Base-by-base conservation (phyloP, 2,113 vertebrate genomes). In the Neotragus pygmaeus region DNA sequence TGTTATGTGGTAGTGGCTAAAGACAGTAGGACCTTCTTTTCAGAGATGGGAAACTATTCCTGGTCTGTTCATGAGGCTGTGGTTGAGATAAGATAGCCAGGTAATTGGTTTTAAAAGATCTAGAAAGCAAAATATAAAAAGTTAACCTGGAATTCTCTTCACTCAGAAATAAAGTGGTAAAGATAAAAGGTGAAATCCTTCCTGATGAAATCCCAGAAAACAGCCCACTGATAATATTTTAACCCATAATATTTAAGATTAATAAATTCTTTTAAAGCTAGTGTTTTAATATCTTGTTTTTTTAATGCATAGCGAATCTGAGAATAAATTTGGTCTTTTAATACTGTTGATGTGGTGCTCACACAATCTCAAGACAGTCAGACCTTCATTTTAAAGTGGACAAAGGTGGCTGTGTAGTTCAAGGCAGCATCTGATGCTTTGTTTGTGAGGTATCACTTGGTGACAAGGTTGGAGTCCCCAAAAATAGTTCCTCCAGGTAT, bases 261-360 rank as follows among this genome's bases (percentile, higher is more conserved):
- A 98, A 98, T 99, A 98, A 98, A 98, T 95, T 82, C 73, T 98
- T 98, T 91, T 93, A 70, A 97, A 97, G 47, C 78, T 58, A 73
- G 23, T 77, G 53, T 33, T 92, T 94, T 55, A 87, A n/a, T 89
- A 81, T 55, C 88, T 94, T 70, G 57, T 90, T 45, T 95, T 88
- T 96, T 81, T 75, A 58, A 33, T 83, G 28, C 49, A 88, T 58
- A 91, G 75, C 55, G 33, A 60, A 91, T 36, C 36, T 66, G 53
- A 82, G 49, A 73, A n/a, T 23, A 82, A 53, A 55, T 7, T 51
- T 81, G 58, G 49, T 51, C 30, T 88, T 91, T 78, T 21, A 7
- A 43, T 45, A 49, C 23, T 83, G 6, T 86, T 86, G 78, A 27
- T 5, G 4, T 64, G 39, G 62, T 73, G 33, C 49, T 11, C 13